Base-by-base conservation (phyloP, 2,113 vertebrate species). In the Phycodurus eques region DNA sequence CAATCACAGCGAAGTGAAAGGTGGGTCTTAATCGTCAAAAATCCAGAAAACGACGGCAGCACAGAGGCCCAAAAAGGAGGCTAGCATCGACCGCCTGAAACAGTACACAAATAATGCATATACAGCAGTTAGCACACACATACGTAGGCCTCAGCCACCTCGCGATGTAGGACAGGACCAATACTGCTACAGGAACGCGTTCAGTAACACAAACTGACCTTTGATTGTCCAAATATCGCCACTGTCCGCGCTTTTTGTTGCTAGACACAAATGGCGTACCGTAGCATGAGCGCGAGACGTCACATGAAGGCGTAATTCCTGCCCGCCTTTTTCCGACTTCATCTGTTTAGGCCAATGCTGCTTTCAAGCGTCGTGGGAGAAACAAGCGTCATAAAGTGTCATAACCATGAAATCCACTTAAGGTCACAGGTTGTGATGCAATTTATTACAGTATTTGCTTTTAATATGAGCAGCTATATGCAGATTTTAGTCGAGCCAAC, bases 21-120 rank as follows among this genome's bases (percentile, higher is more conserved):
- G 88, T 63, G 83, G 85, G 68, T 42, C 75, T 14, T 51, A 0
- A 0, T 0, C 31, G 39, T 79, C 33, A 22, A 20, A 79, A 47
- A 83, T 78, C 75, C 78, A 77, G 75, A 88, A 94, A 95, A 95
- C 94, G 94, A 96, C 94, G 94, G 95, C 90, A 92, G 90, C 94
- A 80, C 86, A 93, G 94, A 94, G 94, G 94, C 94, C 94, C 95
- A 94, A 95, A 96, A 96, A 95, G 94, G 90, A 93, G 82, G 80
- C 87, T 88, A 92, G 82, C 83, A 49, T 87, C 85, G 83, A 80
- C 75, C 11, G 31, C 69, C 80, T 65, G 75, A 87, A 80, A 88
- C 67, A 35, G 49, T 69, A 2, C 9, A 1, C 43, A 3, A 51
- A 69, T 73, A 11, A 10, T 6, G 9, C 5, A 2, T 3, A 59